Conservation (phyloP, 2,888 invertebrate genomes). For the Eristalis pertinax region DNA sequence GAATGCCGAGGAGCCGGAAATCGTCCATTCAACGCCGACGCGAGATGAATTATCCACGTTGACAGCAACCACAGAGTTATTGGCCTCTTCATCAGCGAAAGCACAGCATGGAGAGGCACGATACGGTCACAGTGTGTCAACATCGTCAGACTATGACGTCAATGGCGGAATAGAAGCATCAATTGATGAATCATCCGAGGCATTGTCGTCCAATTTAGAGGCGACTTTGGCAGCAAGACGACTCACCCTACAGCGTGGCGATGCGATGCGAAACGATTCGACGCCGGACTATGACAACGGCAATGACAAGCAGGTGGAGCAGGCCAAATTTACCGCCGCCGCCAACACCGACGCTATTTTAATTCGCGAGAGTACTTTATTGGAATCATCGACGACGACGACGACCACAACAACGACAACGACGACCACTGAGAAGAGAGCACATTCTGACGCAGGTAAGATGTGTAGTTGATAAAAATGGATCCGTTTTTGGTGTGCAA, state of each 20-base stretch:
- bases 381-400: slow-evolving; percentile 27
- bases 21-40: slow-evolving; percentile 25
- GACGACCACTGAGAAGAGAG: slow-evolving; percentile 25
- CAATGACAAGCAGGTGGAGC: slow-evolving; percentile 56
- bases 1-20: slow-evolving; percentile 36
- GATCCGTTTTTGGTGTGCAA: not conserved
- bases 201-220: slow-evolving; percentile 73
- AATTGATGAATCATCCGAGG: slow-evolving; percentile 28
- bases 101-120: slow-evolving; percentile 31
- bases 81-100: slow-evolving; percentile 36
- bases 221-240: slow-evolving; percentile 78
- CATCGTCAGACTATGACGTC: slow-evolving; percentile 47
- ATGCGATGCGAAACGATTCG: slow-evolving; percentile 79
- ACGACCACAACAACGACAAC: not conserved
- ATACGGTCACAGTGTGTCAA: not conserved
- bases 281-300: slow-evolving; percentile 78
- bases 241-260: slow-evolving; percentile 79
- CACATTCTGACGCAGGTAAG: slow-evolving; percentile 67
- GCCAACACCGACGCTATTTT: not conserved
- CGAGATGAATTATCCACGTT: slow-evolving; percentile 26
- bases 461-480: not conserved
- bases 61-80: slow-evolving; percentile 18
- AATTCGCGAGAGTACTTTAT: slow-evolving; percentile 39
- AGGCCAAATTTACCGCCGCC: slow-evolving; percentile 56
- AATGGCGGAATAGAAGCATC: slow-evolving; percentile 25